phyloP scores from a whole-genome alignment of 2,797 vertebrate genomes.

The Phrynocephalus guinanensis region DNA sequence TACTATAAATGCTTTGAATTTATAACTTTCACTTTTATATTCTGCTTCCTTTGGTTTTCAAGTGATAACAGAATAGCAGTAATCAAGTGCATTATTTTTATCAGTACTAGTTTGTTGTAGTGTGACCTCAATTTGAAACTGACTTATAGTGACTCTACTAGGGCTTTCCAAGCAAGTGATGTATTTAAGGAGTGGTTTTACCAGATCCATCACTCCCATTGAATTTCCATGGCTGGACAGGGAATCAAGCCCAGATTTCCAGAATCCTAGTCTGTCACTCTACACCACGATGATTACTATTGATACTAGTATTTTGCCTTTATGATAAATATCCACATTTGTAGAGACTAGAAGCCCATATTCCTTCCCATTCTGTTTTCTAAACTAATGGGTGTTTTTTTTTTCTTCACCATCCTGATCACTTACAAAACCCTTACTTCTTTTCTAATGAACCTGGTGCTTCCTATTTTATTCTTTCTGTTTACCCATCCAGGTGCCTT shows the following conservation, averaged over 20 bases:
- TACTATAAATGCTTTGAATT: background rate
- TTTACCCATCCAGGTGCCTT: background rate
- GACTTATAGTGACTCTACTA: no score
- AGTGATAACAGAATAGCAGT: background rate
- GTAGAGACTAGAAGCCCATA: background rate
- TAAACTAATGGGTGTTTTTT: background rate
- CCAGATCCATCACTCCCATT: no score
- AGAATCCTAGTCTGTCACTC: background rate
- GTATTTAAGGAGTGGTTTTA: no score
- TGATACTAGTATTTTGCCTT: no score
- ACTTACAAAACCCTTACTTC: background rate
- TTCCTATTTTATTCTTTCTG: background rate
- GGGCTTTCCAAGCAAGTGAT: no score
- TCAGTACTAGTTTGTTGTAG: no score
- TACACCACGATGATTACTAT: no score
- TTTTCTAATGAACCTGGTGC: background rate
- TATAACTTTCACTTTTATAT: background rate
- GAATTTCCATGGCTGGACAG: no score
- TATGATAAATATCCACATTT: no score
- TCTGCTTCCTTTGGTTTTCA: background rate
- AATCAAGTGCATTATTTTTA: background rate
- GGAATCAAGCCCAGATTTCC: background rate
- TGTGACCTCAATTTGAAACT: no score
- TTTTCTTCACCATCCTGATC: background rate
- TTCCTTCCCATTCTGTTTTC: background rate